Evolutionary conservation across 2,888 invertebrate genomes (phyloP).

Genomic region (Tortricodes alternella): DNA sequence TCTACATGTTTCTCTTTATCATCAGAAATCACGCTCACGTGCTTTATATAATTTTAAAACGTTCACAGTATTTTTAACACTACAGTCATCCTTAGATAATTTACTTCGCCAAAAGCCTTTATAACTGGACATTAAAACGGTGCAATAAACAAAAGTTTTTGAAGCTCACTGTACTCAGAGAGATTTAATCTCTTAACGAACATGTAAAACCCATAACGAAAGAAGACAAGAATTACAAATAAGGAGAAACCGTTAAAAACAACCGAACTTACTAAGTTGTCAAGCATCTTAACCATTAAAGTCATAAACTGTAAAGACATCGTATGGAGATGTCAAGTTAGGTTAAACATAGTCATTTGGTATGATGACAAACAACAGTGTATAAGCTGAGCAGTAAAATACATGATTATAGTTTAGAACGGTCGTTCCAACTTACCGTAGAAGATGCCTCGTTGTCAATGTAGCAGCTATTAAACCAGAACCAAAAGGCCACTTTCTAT

Average conservation of each 20-base stretch:
- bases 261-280: neutral
- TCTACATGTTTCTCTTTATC: no score
- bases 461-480: no score
- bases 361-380: neutral
- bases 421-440: no score
- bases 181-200: slow-evolving; percentile 10
- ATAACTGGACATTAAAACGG: no score
- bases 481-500: no score
- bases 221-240: slow-evolving; percentile 19
- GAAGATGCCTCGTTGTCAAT: no score
- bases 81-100: no score
- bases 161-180: neutral
- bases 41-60: no score
- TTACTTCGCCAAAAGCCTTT: no score
- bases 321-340: slow-evolving; percentile 2
- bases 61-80: no score
- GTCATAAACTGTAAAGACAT: slow-evolving; percentile 8
- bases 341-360: slow-evolving; percentile 12
- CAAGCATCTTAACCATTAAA: neutral
- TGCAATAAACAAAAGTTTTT: no score
- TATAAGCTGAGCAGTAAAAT: slow-evolving; percentile 4
- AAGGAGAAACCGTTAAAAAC: slow-evolving; percentile 5
- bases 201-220: slow-evolving; percentile 14
- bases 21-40: no score
- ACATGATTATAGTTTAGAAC: neutral